Conservation (phyloP, 2,888 invertebrate species). For the Oligia latruncula region DNA sequence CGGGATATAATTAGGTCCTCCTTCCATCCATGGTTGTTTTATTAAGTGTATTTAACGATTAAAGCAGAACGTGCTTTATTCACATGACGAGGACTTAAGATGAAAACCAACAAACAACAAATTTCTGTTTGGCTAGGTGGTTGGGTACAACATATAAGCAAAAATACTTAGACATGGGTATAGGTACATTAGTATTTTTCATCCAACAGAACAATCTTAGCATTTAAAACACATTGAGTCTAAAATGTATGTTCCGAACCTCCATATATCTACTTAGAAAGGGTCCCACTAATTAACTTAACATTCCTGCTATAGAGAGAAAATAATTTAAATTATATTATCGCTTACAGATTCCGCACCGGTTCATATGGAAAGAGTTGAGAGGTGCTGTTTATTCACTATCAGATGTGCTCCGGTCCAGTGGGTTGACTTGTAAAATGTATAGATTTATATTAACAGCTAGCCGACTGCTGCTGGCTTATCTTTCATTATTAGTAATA, state of each 20-base stretch:
- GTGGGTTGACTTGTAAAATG: no score
- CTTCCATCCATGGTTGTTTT: not conserved
- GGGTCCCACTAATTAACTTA: not conserved
- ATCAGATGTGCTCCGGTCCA: not conserved
- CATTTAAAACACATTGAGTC: not conserved
- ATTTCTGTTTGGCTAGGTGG: not conserved
- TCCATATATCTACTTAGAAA: not conserved
- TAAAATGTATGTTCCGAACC: no score
- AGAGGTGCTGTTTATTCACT: no score
- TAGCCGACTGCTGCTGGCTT: no score
- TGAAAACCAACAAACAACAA: not conserved
- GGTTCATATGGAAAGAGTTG: conserved; percentile 48
- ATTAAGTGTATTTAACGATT: not conserved
- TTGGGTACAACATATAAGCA: not conserved
- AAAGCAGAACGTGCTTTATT: not conserved
- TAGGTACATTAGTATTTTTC: not conserved
- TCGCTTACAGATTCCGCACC: not conserved
- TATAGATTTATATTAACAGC: not conserved
- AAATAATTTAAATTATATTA: not conserved
- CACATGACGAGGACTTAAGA: not conserved
- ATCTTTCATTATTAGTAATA: no score
- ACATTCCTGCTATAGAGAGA: not conserved
- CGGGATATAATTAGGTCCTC: not conserved
- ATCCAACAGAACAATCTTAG: not conserved
- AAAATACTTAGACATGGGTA: not conserved